Evolutionary conservation across 2,797 vertebrate genomes (phyloP), one percentile per base, ranked within the genome.

Genomic region (Otolemur crassicaudatus): DNA sequence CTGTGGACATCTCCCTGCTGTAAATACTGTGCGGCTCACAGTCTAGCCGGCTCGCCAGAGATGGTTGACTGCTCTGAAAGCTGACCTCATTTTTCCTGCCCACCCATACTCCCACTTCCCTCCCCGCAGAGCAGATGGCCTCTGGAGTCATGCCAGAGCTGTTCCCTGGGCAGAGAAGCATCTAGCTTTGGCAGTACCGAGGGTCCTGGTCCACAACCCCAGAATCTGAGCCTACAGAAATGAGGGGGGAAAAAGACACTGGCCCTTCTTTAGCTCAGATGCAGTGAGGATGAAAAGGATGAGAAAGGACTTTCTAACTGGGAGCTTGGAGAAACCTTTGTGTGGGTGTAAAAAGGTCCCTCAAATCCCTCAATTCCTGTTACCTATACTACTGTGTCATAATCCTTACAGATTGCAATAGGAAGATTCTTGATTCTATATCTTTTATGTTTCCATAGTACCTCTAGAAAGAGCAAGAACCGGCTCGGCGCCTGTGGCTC

Each of bases 41-140:
- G 94, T 94, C 92, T 94, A 93, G 97, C 96, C 97, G 94, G 96
- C 96, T 87, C 77, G 61, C 97, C 95, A 98, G 97, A 98, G 98
- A 97, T 85, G 96, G 89, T 73, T 98, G 97, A 97, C 60, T 97
- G 97, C 95, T 53, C 95, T 96, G 95, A 97, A 98, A 97, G 94
- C 87, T 90, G 94, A 97, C 97, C 31, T 37, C 96, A 83, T 97
- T 95, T 87, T 96, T 96, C 94, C 97, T 98, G 85, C 79, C 81
- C 49, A 60, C 70, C 76, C 43, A 89, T 34, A 77, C 91, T 77
- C 96, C 69, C 7, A 11, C 82, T 34, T 82, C 23, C 87, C 91
- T 84, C 56, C 16, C 31, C 12, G 61, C 53, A 53, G 53, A 95
- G 83, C 90, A 92, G 58, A 94, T 2, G 20, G 49, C n/a, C 81